Evolutionary conservation across 2,888 invertebrate species (phyloP).

Genomic region (Andrena dorsata): DNA sequence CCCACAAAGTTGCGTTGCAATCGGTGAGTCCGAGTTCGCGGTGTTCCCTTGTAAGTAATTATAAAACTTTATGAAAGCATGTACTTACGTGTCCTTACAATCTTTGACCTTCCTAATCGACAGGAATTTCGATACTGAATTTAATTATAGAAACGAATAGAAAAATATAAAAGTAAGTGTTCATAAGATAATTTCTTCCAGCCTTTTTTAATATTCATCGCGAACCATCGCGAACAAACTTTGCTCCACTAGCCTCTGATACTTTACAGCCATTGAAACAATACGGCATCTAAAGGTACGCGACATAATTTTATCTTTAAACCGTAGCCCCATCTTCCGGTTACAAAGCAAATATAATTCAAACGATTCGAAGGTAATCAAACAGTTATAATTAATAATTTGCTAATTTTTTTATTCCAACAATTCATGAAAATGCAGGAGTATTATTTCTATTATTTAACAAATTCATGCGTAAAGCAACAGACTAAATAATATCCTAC

Average conservation of each 20-base stretch:
- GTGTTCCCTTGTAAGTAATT: background rate
- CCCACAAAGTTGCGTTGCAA: too few relatives aligned
- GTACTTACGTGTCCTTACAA: background rate
- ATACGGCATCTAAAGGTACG: background rate
- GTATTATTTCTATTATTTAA: background rate
- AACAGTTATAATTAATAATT: background rate
- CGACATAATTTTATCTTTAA: background rate
- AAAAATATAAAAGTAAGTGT: background rate
- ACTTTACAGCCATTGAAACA: background rate
- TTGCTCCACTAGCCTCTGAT: background rate
- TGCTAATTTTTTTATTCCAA: background rate
- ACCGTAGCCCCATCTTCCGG: constrained; percentile 36
- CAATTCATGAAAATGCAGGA: background rate
- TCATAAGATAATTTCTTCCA: background rate
- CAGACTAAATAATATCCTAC: background rate
- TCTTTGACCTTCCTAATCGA: background rate
- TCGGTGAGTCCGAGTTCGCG: too few relatives aligned
- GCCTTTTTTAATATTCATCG: background rate
- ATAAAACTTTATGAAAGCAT: background rate
- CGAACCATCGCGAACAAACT: background rate
- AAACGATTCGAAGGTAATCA: constrained; percentile 12
- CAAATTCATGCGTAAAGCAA: background rate
- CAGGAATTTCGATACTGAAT: background rate
- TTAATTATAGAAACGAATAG: background rate
- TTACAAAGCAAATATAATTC: constrained; percentile 11